Conservation (phyloP, 2,113 vertebrate species). For the Phrynocephalus versicolor region DNA sequence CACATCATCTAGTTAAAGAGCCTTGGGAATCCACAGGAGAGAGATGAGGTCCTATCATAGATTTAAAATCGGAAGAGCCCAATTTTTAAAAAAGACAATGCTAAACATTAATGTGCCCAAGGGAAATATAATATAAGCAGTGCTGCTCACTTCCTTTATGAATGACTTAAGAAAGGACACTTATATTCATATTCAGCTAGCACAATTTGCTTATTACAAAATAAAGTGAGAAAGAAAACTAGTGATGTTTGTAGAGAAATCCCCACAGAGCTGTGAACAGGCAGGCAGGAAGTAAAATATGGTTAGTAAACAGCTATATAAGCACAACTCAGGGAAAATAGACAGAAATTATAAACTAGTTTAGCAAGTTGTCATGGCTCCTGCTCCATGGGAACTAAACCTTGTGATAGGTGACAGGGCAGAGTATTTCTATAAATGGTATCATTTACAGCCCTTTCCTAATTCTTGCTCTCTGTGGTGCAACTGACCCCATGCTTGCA, state of each 20-base stretch:
- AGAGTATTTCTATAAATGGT: conserved; percentile 7
- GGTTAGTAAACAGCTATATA: neutral
- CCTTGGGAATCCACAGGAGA: conserved; percentile 24
- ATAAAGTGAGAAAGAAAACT: neutral
- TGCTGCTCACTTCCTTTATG: conserved; percentile 38
- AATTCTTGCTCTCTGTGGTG: neutral
- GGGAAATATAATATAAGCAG: conserved; percentile 22
- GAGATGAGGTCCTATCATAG: neutral
- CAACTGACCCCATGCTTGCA: neutral
- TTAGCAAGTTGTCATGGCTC: neutral
- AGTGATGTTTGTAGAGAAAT: neutral
- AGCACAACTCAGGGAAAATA: conserved; percentile 14
- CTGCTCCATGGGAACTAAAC: neutral
- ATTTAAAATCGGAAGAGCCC: conserved; percentile 39
- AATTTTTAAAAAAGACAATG: conserved; percentile 33
- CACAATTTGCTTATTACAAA: conserved; percentile 38
- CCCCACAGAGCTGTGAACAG: neutral
- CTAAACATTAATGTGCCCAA: neutral
- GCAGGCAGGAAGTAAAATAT: neutral
- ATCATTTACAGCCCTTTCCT: neutral
- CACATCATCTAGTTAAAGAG: conserved; percentile 25
- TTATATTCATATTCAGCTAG: conserved; percentile 25
- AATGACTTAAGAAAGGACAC: conserved; percentile 29
- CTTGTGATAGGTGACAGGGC: neutral
- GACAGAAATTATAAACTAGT: neutral